Base-by-base conservation (phyloP, 2,888 invertebrate species). In the Synergus itoensis region DNA sequence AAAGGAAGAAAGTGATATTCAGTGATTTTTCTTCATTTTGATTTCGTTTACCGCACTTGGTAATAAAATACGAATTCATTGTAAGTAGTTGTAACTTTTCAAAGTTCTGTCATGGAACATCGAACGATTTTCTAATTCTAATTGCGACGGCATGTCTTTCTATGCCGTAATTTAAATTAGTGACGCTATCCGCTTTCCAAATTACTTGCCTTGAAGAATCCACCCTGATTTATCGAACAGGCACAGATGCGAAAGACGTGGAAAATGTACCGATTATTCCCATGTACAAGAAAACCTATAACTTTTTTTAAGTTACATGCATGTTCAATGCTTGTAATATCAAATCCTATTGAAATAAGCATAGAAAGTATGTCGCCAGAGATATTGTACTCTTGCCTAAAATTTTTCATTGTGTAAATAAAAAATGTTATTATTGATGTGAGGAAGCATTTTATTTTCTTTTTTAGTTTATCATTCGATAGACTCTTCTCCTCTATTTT, bases 101-200 rank as follows among this genome's bases (percentile, higher is more conserved):
- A 69, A 69, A 69, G 69, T 69, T 69, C 48, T n/a, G 69, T 16
- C 9, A n/a, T 48, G 16, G 69, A 69, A 48, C 69, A 69, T 36
- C 1, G 36, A 69, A 69, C 48, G 69, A 48, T 69, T 69, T 69
- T 69, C 69, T 69, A 69, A 69, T 69, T 69, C 69, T 69, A 69
- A 69, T 69, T 69, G 48, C 69, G 48, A 69, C 8, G 28, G 69
- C 69, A 69, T 28, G 69, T 69, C 69, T 69, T 69, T 69, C n/a
- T 14, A 48, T 21, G 69, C 48, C 69, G 69, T 69, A 69, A 69
- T 69, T 69, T 69, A 48, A 48, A 69, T 69, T 69, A 69, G 48
- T 69, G 45, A n/a, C 69, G 36, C 69, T 53, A 48, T 48, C 48
- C 11, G 28, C 48, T 53, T 69, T 11, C 48, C 69, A 69, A 48